Percentiles rank a stretch among this genome's conserved stretches.
Conservation (phyloP, 2,797 vertebrate genomes). For the Microchirus variegatus region DNA sequence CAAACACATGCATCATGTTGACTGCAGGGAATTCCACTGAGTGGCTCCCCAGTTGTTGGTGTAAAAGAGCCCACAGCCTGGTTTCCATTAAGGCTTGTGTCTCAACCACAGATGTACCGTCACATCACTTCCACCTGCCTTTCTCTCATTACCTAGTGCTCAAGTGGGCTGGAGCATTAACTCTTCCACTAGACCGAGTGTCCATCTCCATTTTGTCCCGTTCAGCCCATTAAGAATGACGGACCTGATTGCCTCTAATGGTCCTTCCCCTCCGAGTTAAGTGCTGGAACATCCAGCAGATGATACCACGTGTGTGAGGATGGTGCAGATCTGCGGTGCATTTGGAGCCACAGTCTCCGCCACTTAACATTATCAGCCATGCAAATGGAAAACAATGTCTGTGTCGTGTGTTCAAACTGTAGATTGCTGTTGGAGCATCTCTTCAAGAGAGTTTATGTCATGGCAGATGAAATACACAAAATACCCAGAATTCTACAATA, state of each 20-base stretch:
- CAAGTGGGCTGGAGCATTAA: slow-evolving; percentile 56
- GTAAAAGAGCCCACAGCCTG: slow-evolving; percentile 46
- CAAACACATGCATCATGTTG: background rate
- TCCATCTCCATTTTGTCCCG: slow-evolving; percentile 60
- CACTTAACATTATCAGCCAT: slow-evolving; percentile 59
- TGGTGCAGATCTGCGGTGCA: slow-evolving; percentile 39
- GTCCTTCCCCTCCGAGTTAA: slow-evolving; percentile 59
- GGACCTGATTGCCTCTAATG: slow-evolving; percentile 73
- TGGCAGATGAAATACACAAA: background rate
- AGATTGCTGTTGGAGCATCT: slow-evolving; percentile 6
- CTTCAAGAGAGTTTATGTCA: slow-evolving; percentile 4
- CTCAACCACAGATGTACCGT: slow-evolving; percentile 46
- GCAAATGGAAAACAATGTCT: slow-evolving; percentile 52
- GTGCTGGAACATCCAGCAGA: slow-evolving; percentile 59
- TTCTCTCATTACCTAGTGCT: slow-evolving; percentile 45
- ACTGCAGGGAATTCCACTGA: slow-evolving; percentile 19
- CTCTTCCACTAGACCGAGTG: slow-evolving; percentile 47
- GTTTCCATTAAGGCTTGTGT: slow-evolving; percentile 51
- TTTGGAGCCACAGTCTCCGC: slow-evolving; percentile 48
- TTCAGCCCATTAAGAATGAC: slow-evolving; percentile 62
- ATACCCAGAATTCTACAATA: background rate
- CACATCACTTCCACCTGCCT: slow-evolving; percentile 59
- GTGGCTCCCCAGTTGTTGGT: slow-evolving; percentile 32
- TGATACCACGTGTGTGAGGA: slow-evolving; percentile 29
- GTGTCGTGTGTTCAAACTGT: slow-evolving; percentile 21